These are phyloP conservation scores for Pachyramphus minor DNA, from an alignment of 2,113 vertebrate genomes.

Conservation along the genomic window DNA sequence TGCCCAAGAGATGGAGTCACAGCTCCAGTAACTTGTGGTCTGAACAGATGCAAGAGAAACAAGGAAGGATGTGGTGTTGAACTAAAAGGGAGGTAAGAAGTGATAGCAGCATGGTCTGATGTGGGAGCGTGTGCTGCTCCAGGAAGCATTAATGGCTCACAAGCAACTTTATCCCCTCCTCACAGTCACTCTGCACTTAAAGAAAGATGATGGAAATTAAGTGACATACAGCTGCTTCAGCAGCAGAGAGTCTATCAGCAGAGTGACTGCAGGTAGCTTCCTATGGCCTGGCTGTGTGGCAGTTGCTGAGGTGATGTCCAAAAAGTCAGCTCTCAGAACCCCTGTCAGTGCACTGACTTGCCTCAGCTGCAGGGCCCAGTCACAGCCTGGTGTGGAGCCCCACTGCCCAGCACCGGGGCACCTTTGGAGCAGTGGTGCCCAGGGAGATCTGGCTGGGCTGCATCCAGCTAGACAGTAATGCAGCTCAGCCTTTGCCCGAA, in stretches of 20 bases:
- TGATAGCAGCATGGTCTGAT: rapidly evolving
- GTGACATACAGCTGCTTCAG: not conserved
- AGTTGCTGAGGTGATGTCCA: not conserved
- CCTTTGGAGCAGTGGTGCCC: not conserved
- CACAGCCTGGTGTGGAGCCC: rapidly evolving
- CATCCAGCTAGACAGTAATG: rapidly evolving
- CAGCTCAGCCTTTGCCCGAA: not conserved
- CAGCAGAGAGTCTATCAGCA: not conserved
- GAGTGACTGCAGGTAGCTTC: not conserved
- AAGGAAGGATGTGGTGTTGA: not conserved
- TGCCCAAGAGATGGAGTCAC: not conserved
- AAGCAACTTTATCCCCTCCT: not conserved
- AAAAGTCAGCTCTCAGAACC: not conserved
- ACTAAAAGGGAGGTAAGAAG: not conserved
- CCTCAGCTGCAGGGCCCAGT: not conserved
- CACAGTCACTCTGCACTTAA: not conserved
- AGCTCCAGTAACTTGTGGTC: not conserved
- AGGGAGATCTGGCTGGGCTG: not conserved
- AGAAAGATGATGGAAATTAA: not conserved
- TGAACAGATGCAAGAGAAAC: not conserved
- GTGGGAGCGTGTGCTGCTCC: not conserved
- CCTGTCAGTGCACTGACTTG: rapidly evolving
- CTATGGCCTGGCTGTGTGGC: not conserved
- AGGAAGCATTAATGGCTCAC: not conserved
- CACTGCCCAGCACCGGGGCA: not conserved